Conservation (phyloP, 2,888 invertebrate species). For the Selenia dentaria region DNA sequence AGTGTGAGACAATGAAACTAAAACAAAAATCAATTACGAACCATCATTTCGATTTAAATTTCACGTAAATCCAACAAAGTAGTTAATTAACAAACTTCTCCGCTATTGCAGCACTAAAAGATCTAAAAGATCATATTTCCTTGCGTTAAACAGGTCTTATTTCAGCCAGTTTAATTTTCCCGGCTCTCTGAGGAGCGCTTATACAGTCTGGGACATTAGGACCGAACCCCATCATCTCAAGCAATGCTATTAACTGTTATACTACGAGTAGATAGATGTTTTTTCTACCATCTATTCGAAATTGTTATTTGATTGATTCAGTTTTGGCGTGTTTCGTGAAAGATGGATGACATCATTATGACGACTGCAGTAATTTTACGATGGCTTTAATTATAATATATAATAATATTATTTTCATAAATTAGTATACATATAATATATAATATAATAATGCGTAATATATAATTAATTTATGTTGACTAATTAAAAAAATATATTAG, state of each 20-base stretch:
- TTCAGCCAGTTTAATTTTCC: conserved; percentile 71
- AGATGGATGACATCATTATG: no score
- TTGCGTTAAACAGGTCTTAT: conserved; percentile 56
- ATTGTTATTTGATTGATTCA: no score
- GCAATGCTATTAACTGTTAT: not conserved
- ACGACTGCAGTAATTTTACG: no score
- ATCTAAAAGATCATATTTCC: conserved; percentile 61
- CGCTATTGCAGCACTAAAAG: conserved; percentile 35
- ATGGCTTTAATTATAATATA: no score
- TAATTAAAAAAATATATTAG: no score
- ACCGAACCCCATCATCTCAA: conserved; percentile 2
- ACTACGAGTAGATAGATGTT: no score
- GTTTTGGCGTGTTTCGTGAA: no score
- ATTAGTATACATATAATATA: no score
- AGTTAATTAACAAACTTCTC: conserved; percentile 23
- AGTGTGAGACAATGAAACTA: not conserved
- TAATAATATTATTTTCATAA: no score
- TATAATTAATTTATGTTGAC: no score
- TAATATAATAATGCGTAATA: no score
- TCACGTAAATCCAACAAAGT: conserved; percentile 16
- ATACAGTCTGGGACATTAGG: conserved; percentile 73
- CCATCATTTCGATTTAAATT: conserved; percentile 12
- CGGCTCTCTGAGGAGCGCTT: conserved; percentile 70
- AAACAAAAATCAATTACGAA: not conserved
- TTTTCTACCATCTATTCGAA: no score